Base-by-base conservation (phyloP, 2,797 vertebrate species). In the Hirundo rustica region DNA sequence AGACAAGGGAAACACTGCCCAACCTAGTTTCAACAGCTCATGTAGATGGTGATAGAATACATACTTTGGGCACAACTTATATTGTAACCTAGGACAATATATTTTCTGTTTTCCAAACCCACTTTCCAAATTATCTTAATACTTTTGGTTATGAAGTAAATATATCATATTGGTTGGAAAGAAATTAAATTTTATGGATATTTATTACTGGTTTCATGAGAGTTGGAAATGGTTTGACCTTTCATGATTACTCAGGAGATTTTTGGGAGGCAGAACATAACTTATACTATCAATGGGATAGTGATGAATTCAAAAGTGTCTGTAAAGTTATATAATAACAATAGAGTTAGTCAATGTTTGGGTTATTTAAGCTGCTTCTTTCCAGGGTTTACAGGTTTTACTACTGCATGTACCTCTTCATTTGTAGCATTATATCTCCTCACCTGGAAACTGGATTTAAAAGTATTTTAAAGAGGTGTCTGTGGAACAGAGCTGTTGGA, bases 131-230 rank as follows among this genome's bases (percentile, higher is more conserved):
- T 55, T 70, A 11, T 48, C 25, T 44, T 73, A 61, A 55, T 61
- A 26, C 5, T 65, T 77, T 45, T 55, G 10, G 3, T 30, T 55
- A 32, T 27, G 13, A 61, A 58, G 14, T 76, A 57, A 79, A 44
- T 26, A 20, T 4, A 93, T 88, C 5, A 92, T 74, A 93, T 72
- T 95, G 47, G 25, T 57, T 94, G 74, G 91, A 89, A 83, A 67
- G 57, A n/a, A 57, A 68, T 66, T 77, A 44, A 17, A 60, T 94
- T 95, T 94, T 80, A 62, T 94, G 64, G 61, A 53, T 96, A 89
- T 95, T 94, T 89, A 89, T 95, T 92, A 55, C 55, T 92, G 54
- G 48, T 88, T 96, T 96, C 68, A 71, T 85, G 53, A 94, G 60
- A 95, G 34, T 10, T 32, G 76, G 85, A 95, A 96, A 71, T 15